Evolutionary conservation across 2,888 invertebrate genomes (phyloP).

Genomic region (Muscina levida): DNA sequence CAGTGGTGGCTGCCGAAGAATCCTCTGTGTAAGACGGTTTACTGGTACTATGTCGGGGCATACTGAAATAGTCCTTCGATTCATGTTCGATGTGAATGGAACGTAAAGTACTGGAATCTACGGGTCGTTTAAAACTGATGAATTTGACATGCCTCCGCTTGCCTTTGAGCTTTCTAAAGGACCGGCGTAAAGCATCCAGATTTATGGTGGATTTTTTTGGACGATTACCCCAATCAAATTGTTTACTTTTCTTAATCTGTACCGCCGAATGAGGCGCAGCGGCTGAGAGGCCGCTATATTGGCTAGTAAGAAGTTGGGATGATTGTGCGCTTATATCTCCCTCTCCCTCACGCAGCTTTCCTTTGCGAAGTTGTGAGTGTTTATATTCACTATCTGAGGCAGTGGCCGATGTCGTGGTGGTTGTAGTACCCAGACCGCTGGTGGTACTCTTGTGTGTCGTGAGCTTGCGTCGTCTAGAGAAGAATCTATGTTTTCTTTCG

Average conservation of each 20-base stretch:
- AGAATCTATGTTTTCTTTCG: background rate
- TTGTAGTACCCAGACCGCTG: background rate
- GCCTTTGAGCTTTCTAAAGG: background rate
- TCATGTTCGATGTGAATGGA: background rate
- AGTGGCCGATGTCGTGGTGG: background rate
- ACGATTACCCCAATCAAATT: background rate
- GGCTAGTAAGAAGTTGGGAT: background rate
- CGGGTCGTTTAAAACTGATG: background rate
- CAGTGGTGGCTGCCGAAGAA: background rate
- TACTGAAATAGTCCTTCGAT: background rate
- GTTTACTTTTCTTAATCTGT: background rate
- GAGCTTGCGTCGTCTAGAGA: background rate
- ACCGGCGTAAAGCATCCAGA: background rate
- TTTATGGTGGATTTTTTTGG: background rate
- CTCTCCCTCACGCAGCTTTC: background rate
- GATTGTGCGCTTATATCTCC: background rate
- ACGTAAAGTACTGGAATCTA: background rate
- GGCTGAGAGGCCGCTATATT: background rate
- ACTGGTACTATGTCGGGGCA: conserved; percentile 16
- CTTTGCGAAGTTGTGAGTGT: background rate
- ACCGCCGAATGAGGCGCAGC: background rate
- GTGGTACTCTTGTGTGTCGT: background rate
- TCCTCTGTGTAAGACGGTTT: background rate
- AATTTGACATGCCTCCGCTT: background rate
- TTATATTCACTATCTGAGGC: background rate